phyloP scores from a whole-genome alignment of 2,797 vertebrate genomes.

The Poeciliopsis turneri region DNA sequence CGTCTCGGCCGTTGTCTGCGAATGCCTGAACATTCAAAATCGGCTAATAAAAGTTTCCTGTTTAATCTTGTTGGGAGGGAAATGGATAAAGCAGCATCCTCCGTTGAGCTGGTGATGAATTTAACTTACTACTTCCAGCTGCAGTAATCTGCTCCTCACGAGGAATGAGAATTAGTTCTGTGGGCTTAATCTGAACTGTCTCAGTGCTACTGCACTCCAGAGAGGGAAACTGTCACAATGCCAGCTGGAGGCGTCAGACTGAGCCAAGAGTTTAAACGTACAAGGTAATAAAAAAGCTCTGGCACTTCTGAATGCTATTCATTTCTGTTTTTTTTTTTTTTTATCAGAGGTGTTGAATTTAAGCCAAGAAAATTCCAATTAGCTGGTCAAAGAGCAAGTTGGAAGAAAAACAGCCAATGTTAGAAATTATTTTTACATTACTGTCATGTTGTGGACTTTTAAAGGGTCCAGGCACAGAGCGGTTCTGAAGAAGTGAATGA shows the following conservation, averaged over 20 bases:
- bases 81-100: slow-evolving; percentile 33
- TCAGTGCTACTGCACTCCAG: slow-evolving; percentile 34
- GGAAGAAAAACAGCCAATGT: background rate
- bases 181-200: slow-evolving; percentile 20
- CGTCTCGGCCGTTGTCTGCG: background rate
- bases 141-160: slow-evolving; percentile 27
- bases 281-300: slow-evolving; percentile 26
- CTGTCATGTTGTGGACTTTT: background rate
- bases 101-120: slow-evolving; percentile 24
- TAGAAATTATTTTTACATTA: background rate
- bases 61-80: slow-evolving; percentile 37
- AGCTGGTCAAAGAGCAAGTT: background rate
- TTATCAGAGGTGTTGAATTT: background rate
- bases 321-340: background rate
- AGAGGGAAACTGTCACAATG: slow-evolving; percentile 43
- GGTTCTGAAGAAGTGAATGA: no score
- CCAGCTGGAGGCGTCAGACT: slow-evolving; percentile 26
- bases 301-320: background rate
- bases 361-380: slow-evolving; percentile 14
- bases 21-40: background rate
- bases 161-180: slow-evolving; percentile 51
- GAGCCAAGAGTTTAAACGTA: background rate
- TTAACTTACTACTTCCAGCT: slow-evolving; percentile 35
- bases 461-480: no score
- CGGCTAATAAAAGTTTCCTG: slow-evolving; percentile 40